Evolutionary conservation across 2,113 vertebrate species (phyloP), one percentile per base, ranked within the genome.

Genomic region (Prietella phreatophila): DNA sequence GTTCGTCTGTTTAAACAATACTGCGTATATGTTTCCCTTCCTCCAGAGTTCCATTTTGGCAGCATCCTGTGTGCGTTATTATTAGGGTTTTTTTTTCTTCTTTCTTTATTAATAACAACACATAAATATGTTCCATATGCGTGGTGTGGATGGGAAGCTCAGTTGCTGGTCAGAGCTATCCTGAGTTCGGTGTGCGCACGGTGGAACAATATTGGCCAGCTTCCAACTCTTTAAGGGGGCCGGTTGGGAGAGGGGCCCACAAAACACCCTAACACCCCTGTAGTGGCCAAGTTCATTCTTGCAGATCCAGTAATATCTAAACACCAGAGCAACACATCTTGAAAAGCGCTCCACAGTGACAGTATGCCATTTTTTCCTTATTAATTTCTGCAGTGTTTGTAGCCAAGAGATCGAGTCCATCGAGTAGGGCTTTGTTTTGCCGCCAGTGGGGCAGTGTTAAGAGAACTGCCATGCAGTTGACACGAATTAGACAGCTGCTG

Each of bases 81-180:
- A 95, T 95, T 94, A 93, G 92, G 91, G 94, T 89, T 93, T 93
- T 93, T 92, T 92, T 82, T 84, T 42, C n/a, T n/a, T 30, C 25
- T 36, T 71, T 87, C 86, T 92, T 94, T 95, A 94, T 95, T 95
- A 95, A 94, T 95, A 96, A 95, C 94, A 95, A 94, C 94, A 94
- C 90, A 91, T 92, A 94, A 95, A 95, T 94, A 82, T 91, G 89
- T 95, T 95, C 95, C 95, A 96, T 94, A 95, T 96, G 95, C 93
- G 91, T 88, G 87, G 92, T 91, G 93, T 93, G 93, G 89, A 93
- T 91, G 91, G 93, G 92, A 93, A 93, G 92, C 92, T 55, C 50
- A 53, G 84, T 55, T 75, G 82, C 88, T 86, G 88, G 82, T 89
- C 93, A 92, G 91, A 91, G 88, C 92, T 93, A 88, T 93, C 92